Evolutionary conservation across 2,888 invertebrate species (phyloP).

Genomic region (Hyles lineata): DNA sequence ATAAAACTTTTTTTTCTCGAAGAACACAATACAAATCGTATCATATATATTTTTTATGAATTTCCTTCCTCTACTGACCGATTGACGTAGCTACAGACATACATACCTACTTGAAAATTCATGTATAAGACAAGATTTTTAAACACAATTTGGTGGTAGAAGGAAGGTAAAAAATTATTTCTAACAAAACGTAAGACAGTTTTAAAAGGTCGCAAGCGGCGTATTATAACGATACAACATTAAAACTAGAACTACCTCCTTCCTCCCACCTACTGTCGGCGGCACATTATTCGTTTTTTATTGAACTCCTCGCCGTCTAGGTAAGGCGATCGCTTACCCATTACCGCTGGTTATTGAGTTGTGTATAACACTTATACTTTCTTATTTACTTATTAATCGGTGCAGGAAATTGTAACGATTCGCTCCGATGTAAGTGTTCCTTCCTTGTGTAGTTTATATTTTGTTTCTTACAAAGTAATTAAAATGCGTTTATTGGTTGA

Average conservation of each 20-base stretch:
- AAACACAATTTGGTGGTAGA: no score
- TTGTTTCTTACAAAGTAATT: not conserved
- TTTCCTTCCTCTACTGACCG: no score
- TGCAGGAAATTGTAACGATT: not conserved
- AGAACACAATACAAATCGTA: no score
- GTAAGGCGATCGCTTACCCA: conserved; percentile 2
- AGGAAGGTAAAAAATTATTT: no score
- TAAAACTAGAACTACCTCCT: not conserved
- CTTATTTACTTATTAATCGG: not conserved
- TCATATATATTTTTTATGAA: no score
- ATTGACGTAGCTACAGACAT: no score
- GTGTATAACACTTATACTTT: not conserved
- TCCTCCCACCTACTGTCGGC: not conserved
- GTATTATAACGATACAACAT: not conserved
- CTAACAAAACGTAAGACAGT: no score
- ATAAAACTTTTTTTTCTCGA: no score
- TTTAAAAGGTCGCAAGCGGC: not conserved
- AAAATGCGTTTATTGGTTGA: no score
- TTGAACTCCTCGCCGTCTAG: not conserved
- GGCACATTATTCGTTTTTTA: not conserved
- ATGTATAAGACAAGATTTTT: no score
- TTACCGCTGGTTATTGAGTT: conserved; percentile 15
- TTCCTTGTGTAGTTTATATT: no score
- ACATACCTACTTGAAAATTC: no score
- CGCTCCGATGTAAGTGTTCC: not conserved